Base-by-base conservation (phyloP, 2,888 invertebrate species). In the Holacanthella duospinosa region DNA sequence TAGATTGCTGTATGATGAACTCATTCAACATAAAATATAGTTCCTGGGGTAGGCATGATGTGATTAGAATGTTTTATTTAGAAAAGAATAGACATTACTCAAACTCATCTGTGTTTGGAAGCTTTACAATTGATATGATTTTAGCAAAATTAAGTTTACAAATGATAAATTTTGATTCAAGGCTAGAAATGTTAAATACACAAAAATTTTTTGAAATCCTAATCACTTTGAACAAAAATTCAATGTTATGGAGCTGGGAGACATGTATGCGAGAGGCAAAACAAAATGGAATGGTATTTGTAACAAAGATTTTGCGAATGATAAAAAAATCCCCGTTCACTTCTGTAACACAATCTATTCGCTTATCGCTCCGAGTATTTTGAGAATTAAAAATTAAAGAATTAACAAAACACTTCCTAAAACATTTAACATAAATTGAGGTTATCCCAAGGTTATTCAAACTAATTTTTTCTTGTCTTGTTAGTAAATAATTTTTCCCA, bases 241-340 rank as follows among this genome's bases (percentile, higher is more conserved):
- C 36, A 16, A 9, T 36, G 9, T 9, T 36, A 36, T 16, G 16
- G 9, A 36, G 9, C 6, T 9, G 9, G 36, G 12, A 25, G n/a
- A n/a, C n/a, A n/a, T n/a, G n/a, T 25, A 55, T 3, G 9, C 26
- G 21, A 6, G 26, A 26, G 9, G 26, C 25, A 6, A 55, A 25
- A 27, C 55, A 55, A 24, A 55, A 19, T 6, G 55, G 27, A 3
- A 12, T 55, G 6, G 55, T 25, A 27, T 55, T 55, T 4, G 26
- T 16, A 21, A 55, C 26, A 6, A 27, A 3, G 16, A 55, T 2
- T 24, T 26, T 55, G 12, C 26, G 21, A 25, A 55, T 55, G 3
- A 55, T 6, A 27, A 55, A 55, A 27, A 55, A 55, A 6, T 55
- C 55, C 4, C 55, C 55, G 19, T 55, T 27, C 26, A 27, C 55